Percentiles rank a stretch among this genome's conserved stretches.
phyloP scores from a whole-genome alignment of 2,888 invertebrate species.

The Caenorhabditis angaria region DNA sequence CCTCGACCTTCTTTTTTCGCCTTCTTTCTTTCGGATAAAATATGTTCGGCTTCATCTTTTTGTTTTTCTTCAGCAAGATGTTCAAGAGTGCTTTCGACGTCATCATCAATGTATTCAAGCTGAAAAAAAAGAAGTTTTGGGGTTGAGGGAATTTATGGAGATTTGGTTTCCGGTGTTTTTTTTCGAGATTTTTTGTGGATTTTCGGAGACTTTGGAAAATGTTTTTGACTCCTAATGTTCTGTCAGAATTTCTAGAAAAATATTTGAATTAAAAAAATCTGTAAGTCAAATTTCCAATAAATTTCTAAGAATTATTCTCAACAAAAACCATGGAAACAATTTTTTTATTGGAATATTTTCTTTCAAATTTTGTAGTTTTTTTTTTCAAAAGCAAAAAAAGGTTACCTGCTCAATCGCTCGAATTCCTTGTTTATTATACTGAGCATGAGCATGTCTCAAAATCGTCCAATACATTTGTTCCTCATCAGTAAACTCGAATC shows the following conservation, averaged over 20 bases:
- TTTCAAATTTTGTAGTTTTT: neutral
- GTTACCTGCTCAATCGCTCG: slow-evolving; percentile 61
- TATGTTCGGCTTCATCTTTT: slow-evolving; percentile 48
- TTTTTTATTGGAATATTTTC: no score
- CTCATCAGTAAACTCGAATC: slow-evolving; percentile 82
- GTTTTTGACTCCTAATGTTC: no score
- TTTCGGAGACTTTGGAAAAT: no score
- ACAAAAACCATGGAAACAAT: no score
- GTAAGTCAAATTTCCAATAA: no score
- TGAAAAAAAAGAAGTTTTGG: slow-evolving; percentile 32
- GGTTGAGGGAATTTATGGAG: no score
- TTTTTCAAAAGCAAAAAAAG: neutral
- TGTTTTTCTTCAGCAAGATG: slow-evolving; percentile 64
- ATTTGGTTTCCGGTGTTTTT: no score
- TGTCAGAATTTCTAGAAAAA: neutral
- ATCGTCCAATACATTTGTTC: slow-evolving; percentile 84
- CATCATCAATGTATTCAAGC: slow-evolving; percentile 63
- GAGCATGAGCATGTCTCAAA: slow-evolving; percentile 64
- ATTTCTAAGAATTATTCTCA: no score
- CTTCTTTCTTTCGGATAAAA: slow-evolving; percentile 34
- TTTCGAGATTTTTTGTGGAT: no score
- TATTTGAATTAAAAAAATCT: neutral
- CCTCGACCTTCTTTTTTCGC: slow-evolving; percentile 1
- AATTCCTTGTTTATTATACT: slow-evolving; percentile 49
- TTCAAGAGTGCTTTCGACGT: slow-evolving; percentile 61